These are phyloP conservation scores for Tylochromis polylepis DNA, from an alignment of 2,113 vertebrate genomes.

Conservation along the genomic window DNA sequence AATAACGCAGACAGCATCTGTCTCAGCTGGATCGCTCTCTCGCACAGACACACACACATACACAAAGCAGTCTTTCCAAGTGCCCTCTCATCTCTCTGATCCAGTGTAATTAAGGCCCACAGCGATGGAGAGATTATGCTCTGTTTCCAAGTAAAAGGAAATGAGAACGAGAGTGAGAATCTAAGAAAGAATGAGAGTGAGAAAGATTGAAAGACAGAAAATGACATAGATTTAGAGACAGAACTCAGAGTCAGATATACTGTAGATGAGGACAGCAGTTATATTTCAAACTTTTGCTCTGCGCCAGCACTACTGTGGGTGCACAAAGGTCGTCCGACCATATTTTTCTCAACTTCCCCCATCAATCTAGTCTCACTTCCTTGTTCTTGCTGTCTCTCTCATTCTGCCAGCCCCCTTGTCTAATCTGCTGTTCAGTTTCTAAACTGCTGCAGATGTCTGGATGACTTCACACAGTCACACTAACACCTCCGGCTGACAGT, in stretches of 20 bases:
- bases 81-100: constrained; percentile 41
- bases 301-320: constrained; percentile 11
- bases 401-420: not conserved
- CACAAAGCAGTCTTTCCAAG: not conserved
- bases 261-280: not conserved
- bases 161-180: not conserved
- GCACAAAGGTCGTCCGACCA: constrained; percentile 37
- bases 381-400: not conserved
- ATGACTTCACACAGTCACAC: not conserved
- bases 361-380: constrained; percentile 55
- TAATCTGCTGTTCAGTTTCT: constrained; percentile 28
- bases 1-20: constrained; percentile 40
- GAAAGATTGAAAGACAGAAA: constrained; percentile 10
- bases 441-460: constrained; percentile 36
- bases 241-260: not conserved
- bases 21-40: constrained; percentile 3
- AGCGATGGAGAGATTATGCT: constrained; percentile 52
- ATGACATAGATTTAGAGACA: constrained; percentile 20
- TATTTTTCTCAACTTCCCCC: constrained; percentile 29
- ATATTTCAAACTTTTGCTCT: constrained; percentile 32
- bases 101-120: constrained; percentile 64
- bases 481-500: constrained; percentile 25
- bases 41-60: not conserved
- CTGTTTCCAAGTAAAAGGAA: constrained; percentile 32
- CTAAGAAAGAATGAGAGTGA: not conserved